These are phyloP conservation scores for Diadophis punctatus DNA, from an alignment of 2,113 vertebrate species.

Conservation along the genomic window DNA sequence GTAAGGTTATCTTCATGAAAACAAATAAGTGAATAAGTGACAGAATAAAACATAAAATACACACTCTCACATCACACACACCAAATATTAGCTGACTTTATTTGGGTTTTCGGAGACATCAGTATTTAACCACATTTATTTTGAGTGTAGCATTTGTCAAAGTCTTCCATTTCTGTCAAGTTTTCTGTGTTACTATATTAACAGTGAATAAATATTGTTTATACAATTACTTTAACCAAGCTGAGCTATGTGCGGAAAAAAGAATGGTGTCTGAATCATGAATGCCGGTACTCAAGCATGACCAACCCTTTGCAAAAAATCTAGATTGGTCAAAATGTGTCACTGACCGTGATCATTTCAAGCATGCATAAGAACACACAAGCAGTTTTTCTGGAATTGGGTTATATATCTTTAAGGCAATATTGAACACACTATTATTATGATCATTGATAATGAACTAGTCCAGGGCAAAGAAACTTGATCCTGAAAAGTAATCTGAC, in stretches of 20 bases:
- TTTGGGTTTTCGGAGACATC: conserved; percentile 55
- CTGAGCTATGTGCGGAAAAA: conserved; percentile 26
- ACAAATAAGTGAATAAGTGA: conserved; percentile 37
- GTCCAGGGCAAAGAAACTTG: not conserved
- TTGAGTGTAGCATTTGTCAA: conserved; percentile 56
- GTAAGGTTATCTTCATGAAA: conserved; percentile 52
- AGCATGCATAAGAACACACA: not conserved
- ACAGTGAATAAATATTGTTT: conserved; percentile 55
- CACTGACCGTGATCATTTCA: not conserved
- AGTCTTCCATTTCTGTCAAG: conserved; percentile 62
- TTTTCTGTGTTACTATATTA: conserved; percentile 49
- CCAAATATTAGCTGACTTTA: conserved; percentile 44
- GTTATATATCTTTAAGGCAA: not conserved
- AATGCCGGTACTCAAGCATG: not conserved
- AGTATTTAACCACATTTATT: conserved; percentile 54
- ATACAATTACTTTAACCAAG: conserved; percentile 45
- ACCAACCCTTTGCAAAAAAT: not conserved
- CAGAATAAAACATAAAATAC: conserved; percentile 45
- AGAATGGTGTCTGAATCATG: not conserved
- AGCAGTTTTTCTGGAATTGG: not conserved
- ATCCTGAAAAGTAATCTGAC: not conserved
- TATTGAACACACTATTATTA: not conserved
- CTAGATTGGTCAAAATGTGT: not conserved
- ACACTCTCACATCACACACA: not conserved
- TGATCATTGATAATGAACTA: not conserved